A percentile compares a stretch with the other conserved stretches of the same genome.
These are phyloP conservation scores for Bergia puertoricense DNA, from an alignment of 92 coral and sea anemone genomes.

Conservation along the genomic window DNA sequence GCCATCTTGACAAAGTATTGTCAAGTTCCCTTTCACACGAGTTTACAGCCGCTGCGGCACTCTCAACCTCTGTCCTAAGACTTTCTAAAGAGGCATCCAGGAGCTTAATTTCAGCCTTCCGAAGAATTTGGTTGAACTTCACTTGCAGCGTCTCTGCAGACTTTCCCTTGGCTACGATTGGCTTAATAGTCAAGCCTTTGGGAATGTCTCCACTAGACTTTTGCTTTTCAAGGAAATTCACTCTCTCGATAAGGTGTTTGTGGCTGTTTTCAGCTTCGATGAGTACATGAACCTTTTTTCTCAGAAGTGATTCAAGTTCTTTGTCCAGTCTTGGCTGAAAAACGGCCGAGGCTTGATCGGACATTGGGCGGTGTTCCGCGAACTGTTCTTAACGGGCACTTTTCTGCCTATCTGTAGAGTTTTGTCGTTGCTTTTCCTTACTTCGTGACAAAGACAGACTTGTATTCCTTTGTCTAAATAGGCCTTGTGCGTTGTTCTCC, in stretches of 20 bases:
- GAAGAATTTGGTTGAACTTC: no score
- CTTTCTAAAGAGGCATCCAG: constrained; percentile 32
- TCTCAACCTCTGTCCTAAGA: constrained; percentile 1
- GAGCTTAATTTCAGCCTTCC: not conserved
- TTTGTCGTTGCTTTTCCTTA: constrained; percentile 17
- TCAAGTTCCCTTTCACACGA: not conserved
- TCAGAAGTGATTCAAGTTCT: constrained; percentile 36
- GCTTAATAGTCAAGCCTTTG: no score
- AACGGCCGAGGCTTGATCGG: constrained; percentile 11
- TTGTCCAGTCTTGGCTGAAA: constrained; percentile 26
- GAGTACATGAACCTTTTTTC: constrained; percentile 36
- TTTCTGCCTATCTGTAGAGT: constrained; percentile 32
- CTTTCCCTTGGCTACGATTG: no score
- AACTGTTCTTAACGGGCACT: constrained; percentile 29
- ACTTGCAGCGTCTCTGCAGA: no score
- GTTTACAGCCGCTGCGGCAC: not conserved
- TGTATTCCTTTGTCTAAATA: constrained; percentile 26
- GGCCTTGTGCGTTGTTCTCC: constrained; percentile 37
- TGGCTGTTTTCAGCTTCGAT: constrained; percentile 40
- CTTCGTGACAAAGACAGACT: constrained; percentile 17
- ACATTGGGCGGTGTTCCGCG: constrained; percentile 28
- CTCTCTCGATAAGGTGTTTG: constrained; percentile 20
- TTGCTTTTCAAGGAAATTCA: not conserved
- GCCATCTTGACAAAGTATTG: constrained; percentile 2
- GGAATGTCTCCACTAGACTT: not conserved